Evolutionary conservation across 1,140 invertebrate species (phyloP), one percentile per base, ranked within the genome.

Genomic region (Micrasema minimum): DNA sequence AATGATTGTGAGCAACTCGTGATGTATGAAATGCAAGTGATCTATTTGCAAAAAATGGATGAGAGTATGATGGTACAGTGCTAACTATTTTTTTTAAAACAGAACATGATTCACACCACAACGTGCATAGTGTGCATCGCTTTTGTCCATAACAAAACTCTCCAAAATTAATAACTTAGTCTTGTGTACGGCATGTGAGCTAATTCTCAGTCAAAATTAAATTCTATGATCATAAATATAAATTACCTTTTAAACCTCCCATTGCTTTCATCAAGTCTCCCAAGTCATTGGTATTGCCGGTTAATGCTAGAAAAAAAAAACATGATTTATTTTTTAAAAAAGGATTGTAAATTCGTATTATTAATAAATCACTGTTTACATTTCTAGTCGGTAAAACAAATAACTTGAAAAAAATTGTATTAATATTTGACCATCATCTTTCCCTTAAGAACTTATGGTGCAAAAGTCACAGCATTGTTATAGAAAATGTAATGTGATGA

Each of bases 251-350:
- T 18, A 68, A 45, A 38, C 66, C 66, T 43, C 66, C 66, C 66
- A 68, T 57, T 37, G 31, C 18, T 31, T 37, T 51, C 66, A 68
- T 68, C 66, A 68, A 16, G 46, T 68, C 66, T 57, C 46, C 66
- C n/a, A 68, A 20, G 26, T 51, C 26, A 1, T 22, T 6, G 12
- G 22, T 51, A 12, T 16, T 9, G 3, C 22, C 48, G 14, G 18
- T 37, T 45, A 20, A 20, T 2, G 35, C n/a, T 18, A n/a, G 26
- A 5, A n/a, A n/a, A 12, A 16, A n/a, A 14, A 31, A 31, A 45
- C 38, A 31, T 14, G 22, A 12, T 22, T 23, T 31, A 14, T n/a
- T 41, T 64, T 38, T n/a, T 20, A 10, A 41, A 5, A 12, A 51
- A 23, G 1, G 2, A 51, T 26, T 12, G 9, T 12, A 23, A 12